Evolutionary conservation across 2,113 vertebrate species (phyloP).

Genomic region (Hippotragus niger): DNA sequence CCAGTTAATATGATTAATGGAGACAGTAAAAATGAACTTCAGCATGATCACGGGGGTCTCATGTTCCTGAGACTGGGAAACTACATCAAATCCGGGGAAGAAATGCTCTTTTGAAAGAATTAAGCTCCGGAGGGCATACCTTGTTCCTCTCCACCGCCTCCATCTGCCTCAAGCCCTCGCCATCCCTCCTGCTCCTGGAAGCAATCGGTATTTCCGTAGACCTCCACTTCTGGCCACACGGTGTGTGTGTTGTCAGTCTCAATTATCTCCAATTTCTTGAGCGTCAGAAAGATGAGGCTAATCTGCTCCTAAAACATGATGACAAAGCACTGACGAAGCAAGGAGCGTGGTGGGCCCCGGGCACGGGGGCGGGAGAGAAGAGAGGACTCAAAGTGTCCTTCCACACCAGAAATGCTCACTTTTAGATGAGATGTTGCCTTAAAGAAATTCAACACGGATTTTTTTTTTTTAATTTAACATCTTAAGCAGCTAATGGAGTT

Average conservation of each 20-base stretch:
- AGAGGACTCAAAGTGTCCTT: not conserved
- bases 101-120: not conserved
- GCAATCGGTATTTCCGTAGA: rapidly evolving
- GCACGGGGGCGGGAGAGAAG: rapidly evolving
- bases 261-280: not conserved
- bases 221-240: not conserved
- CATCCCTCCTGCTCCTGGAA: rapidly evolving
- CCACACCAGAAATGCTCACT: not conserved
- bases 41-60: not conserved
- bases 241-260: not conserved
- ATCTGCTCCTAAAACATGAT: not conserved
- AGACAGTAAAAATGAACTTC: not conserved
- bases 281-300: not conserved
- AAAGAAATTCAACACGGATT: not conserved
- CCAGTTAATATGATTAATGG: conserved; percentile 53
- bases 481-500: not conserved
- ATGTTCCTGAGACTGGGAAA: not conserved
- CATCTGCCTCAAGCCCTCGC: not conserved
- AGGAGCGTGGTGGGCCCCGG: rapidly evolving
- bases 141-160: not conserved
- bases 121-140: not conserved
- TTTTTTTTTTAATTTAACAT: not conserved
- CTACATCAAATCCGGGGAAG: not conserved
- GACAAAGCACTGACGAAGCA: not conserved
- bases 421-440: not conserved